Evolutionary conservation across 2,797 vertebrate species (phyloP).

Genomic region (Momotus momota): DNA sequence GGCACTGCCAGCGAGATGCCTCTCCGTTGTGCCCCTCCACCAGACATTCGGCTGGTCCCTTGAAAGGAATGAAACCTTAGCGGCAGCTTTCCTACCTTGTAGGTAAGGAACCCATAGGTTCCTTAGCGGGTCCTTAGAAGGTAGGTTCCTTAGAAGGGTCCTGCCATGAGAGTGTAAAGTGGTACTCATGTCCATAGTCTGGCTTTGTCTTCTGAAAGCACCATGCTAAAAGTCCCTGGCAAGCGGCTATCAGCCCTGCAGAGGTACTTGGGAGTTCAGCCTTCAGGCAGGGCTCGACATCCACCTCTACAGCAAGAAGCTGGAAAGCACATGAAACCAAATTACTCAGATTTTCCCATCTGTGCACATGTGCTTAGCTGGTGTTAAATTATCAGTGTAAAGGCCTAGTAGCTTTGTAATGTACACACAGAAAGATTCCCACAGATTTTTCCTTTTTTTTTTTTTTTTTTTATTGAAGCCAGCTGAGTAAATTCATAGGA

Average conservation of each 20-base stretch:
- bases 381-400: constrained; percentile 77
- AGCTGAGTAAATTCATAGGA: constrained; percentile 79
- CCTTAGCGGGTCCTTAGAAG: not conserved
- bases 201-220: not conserved
- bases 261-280: not conserved
- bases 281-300: not conserved
- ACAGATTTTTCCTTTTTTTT: constrained; percentile 69
- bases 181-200: fast-evolving
- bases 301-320: not conserved
- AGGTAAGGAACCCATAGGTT: not conserved
- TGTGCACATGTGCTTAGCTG: constrained; percentile 72
- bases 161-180: not conserved
- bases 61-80: not conserved
- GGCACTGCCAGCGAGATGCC: not conserved
- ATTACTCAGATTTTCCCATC: constrained; percentile 73
- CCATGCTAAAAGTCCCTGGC: not conserved
- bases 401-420: constrained; percentile 73
- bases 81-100: not conserved
- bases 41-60: not conserved
- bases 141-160: not conserved
- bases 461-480: constrained; percentile 75
- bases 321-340: constrained; percentile 67
- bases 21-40: not conserved
- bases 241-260: not conserved
- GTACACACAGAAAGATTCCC: constrained; percentile 79